phyloP scores from a whole-genome alignment of 2,888 invertebrate genomes.

The Epistrophe eligans region DNA sequence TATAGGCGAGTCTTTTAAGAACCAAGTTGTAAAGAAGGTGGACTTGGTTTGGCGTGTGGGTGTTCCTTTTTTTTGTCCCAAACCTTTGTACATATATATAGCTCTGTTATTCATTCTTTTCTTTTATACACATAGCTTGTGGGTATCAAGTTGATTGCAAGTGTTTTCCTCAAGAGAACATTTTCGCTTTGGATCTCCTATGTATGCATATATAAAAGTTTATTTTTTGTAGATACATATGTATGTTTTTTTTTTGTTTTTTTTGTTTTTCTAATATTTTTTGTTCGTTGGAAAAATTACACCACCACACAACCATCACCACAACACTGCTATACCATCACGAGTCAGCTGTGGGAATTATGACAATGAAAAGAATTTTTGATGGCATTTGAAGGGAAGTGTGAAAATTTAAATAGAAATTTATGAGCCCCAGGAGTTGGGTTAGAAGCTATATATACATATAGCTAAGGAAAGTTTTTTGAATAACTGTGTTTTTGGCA shows the following conservation, averaged over 20 bases:
- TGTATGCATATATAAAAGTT: background rate
- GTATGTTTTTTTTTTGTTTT: background rate
- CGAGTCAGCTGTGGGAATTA: conserved; percentile 24
- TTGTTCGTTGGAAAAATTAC: conserved; percentile 33
- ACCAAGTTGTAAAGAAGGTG: background rate
- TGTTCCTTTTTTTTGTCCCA: background rate
- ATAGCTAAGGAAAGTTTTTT: conserved; percentile 20
- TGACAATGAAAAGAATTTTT: conserved; percentile 33
- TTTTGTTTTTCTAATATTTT: conserved; percentile 19
- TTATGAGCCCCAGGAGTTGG: conserved; percentile 47
- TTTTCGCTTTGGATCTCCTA: conserved; percentile 32
- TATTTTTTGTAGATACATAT: background rate
- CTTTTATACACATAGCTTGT: conserved; percentile 41
- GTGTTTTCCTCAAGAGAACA: conserved; percentile 50
- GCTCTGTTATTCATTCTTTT: conserved; percentile 23
- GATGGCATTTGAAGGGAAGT: conserved; percentile 36
- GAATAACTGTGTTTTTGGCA: conserved; percentile 33
- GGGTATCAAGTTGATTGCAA: conserved; percentile 73
- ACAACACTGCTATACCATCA: background rate
- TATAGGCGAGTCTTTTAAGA: conserved; percentile 24
- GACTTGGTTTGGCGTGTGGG: conserved; percentile 13
- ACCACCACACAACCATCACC: background rate
- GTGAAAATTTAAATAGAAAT: conserved; percentile 52
- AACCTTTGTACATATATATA: background rate
- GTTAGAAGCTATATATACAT: conserved; percentile 9